Conservation (phyloP, 53 echinoderm and acorn worm genomes). For the Astropecten irregularis region DNA sequence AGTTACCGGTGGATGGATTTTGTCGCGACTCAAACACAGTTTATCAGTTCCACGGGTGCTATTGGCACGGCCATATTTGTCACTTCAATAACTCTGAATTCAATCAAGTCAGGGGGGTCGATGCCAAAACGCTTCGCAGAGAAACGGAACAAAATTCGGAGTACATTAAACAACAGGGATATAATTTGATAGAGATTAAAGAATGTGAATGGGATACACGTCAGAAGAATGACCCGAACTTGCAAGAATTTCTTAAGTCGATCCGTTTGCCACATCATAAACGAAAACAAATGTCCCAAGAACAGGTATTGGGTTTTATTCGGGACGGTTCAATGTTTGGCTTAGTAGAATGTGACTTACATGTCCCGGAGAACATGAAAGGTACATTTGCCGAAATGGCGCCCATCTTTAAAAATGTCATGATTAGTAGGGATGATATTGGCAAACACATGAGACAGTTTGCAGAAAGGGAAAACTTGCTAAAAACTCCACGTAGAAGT, state of each 20-base stretch:
- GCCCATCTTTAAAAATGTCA: conserved; percentile 54
- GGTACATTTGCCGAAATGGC: conserved; percentile 45
- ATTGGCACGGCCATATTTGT: conserved; percentile 2
- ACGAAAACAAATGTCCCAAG: background rate
- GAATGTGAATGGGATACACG: conserved; percentile 1
- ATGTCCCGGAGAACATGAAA: conserved; percentile 39
- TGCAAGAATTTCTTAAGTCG: background rate
- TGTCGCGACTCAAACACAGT: conserved; percentile 47
- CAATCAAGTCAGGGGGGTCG: background rate
- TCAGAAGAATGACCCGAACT: background rate
- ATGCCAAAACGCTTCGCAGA: background rate
- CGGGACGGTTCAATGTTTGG: conserved; percentile 44
- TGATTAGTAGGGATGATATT: conserved; percentile 38
- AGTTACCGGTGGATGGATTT: conserved; percentile 28
- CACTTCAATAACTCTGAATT: background rate
- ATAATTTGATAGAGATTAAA: background rate
- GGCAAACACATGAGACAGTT: conserved; percentile 38
- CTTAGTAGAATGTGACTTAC: conserved; percentile 54
- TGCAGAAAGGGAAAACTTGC: background rate
- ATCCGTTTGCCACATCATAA: background rate
- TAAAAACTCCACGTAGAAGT: conserved; percentile 16
- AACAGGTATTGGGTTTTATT: conserved; percentile 13
- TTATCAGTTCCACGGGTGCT: conserved; percentile 41
- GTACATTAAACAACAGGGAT: background rate
- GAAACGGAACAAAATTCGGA: background rate